Base-by-base conservation (phyloP, 2,888 invertebrate genomes). In the Conus canariensis region DNA sequence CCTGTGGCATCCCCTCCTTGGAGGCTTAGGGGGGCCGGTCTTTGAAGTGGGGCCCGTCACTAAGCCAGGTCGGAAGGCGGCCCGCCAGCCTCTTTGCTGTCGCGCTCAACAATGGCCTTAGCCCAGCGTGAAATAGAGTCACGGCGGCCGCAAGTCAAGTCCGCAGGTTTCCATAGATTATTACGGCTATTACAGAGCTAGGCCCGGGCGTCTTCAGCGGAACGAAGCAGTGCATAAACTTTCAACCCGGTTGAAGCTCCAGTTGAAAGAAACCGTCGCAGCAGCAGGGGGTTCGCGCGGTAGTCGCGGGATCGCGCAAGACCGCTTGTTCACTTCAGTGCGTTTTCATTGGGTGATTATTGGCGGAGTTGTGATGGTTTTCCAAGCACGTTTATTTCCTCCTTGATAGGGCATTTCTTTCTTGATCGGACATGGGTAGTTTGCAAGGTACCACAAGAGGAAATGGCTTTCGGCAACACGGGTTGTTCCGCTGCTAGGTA, bases 41-140 rank as follows among this genome's bases (percentile, higher is more conserved):
- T 88, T 88, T 88, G 88, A 88, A 83, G 88, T 88, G 88, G 22
- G 19, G 67, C 9, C 83, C 14, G 64, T 25, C 45, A 25, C 22
- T 19, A 64, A 88, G 80, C 82, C n/a, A 67, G 88, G 64, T 56
- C 19, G 83, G 67, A 67, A 83, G 25, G 59, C 12, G 16, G 19
- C 88, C 82, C 56, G 45, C 22, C 83, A 45, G 88, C 16, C 45
- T 22, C 60, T 30, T 16, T 14, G 77, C 77, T 10, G 74, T 22
- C 88, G 59, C 25, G 12, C 45, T 22, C 82, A 82, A 88, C 88
- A 88, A 88, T 82, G 83, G 56, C 56, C 67, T 30, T 14, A 30
- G 80, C 88, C 59, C 88, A 19, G 60, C 88, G 88, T 88, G 88
- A 88, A 88, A 88, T 88, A 82, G 80, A 82, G 88, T 74, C 88